phyloP scores from a whole-genome alignment of 1,140 invertebrate species.

The Andricus grossulariae region DNA sequence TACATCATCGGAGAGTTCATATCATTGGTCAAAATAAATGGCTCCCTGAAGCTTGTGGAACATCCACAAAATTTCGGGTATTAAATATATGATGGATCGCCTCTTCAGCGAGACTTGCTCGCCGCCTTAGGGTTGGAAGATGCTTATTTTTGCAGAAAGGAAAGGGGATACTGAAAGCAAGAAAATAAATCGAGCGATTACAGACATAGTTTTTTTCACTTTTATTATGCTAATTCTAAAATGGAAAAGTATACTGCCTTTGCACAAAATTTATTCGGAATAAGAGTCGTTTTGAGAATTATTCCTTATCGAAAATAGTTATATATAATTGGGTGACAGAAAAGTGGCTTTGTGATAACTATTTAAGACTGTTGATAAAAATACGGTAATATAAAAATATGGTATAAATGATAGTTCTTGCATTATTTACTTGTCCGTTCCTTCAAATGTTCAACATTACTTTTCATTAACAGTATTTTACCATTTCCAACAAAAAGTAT shows the following conservation, averaged over 20 bases:
- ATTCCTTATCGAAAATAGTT: no score
- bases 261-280: background rate
- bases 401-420: no score
- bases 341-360: no score
- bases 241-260: background rate
- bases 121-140: constrained; percentile 40
- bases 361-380: no score
- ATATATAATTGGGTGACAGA: no score
- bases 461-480: no score
- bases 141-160: background rate
- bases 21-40: constrained; percentile 48
- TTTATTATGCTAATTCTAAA: constrained; percentile 22
- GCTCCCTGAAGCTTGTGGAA: constrained; percentile 44
- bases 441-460: no score
- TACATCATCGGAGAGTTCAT: constrained; percentile 42
- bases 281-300: background rate
- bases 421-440: no score
- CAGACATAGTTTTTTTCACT: constrained; percentile 18
- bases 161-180: constrained; percentile 6
- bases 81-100: constrained; percentile 71
- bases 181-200: constrained; percentile 18
- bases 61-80: constrained; percentile 66
- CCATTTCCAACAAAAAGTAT: no score
- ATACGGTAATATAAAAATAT: no score
- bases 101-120: constrained; percentile 45